Percentiles rank a stretch among this genome's conserved stretches.
Conservation (phyloP, 2,113 vertebrate species). For the Marcusenius ussheri region DNA sequence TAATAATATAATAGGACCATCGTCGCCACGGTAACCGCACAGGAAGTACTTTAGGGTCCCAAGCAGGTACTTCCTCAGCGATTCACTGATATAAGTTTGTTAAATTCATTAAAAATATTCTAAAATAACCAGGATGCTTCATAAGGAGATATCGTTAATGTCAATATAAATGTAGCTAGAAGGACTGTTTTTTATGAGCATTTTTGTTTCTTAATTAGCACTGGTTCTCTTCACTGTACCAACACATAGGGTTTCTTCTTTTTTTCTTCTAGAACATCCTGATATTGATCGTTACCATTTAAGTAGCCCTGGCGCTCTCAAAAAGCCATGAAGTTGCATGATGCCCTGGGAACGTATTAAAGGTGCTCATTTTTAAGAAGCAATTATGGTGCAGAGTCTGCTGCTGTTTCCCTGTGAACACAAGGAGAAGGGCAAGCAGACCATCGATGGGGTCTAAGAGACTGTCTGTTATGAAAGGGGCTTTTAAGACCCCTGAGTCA, state of each 20-base stretch:
- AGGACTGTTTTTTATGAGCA: not conserved
- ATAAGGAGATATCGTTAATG: not conserved
- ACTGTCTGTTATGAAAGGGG: not conserved
- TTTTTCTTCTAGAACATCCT: not conserved
- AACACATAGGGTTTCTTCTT: not conserved
- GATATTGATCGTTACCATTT: not conserved
- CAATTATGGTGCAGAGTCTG: not conserved
- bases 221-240: not conserved
- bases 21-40: constrained; percentile 70
- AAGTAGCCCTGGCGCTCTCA: not conserved
- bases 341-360: not conserved
- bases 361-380: not conserved
- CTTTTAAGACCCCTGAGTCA: not conserved
- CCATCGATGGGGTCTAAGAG: not conserved
- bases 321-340: not conserved
- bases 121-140: not conserved
- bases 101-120: not conserved
- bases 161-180: not conserved
- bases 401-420: not conserved
- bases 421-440: not conserved
- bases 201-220: not conserved
- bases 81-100: not conserved
- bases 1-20: constrained; percentile 81
- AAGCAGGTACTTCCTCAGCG: constrained; percentile 64
- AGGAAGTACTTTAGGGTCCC: constrained; percentile 71